Evolutionary conservation across 1,140 invertebrate genomes (phyloP), one percentile per base, ranked within the genome.

Genomic region (Spodoptera frugiperda): DNA sequence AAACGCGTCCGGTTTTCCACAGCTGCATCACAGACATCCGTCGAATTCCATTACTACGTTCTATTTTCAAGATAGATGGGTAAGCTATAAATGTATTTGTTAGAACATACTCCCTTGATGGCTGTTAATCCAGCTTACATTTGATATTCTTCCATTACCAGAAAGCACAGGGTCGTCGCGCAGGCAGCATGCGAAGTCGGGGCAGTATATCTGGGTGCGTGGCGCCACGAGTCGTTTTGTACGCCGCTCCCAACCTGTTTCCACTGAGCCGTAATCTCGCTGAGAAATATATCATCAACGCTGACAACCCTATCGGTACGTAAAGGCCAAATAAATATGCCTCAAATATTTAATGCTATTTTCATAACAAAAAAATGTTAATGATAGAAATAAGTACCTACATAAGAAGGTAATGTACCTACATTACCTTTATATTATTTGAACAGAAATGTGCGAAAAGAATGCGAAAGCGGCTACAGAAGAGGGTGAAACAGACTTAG

Each of bases 231-330:
- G 91, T 94, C 10, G 86, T 95, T n/a, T 94, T 99, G 46, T 99
- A 98, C 81, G 97, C 98, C 85, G 96, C 96, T 0, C 96, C 96
- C 21, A 94, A 95, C 61, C 93, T 99, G 51, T 96, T 98, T 84
- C 96, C 97, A 46, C 95, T 98, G 0, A 97, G 96, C 86, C 96
- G 96, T 78, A 95, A 96, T 68, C 95, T 99, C 57, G 98, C 97
- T 1, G 96, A 97, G 88, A 96, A 97, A 87, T 99, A 99, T 89
- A 95, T 96, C 93, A 96, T 96, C 89, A 96, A 96, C 79, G 92
- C 95, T 74, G 89, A 88, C 12, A 92, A 95, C 87, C 93, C 96
- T 15, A 91, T 94, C 2, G 94, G 93, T 87, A 92, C 72, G 87
- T 87, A 46, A 14, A 15, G 3, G 6, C 15, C 11, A 21, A 11